These are phyloP conservation scores for Larimichthys crocea DNA, from an alignment of 2,113 vertebrate species.

Conservation along the genomic window DNA sequence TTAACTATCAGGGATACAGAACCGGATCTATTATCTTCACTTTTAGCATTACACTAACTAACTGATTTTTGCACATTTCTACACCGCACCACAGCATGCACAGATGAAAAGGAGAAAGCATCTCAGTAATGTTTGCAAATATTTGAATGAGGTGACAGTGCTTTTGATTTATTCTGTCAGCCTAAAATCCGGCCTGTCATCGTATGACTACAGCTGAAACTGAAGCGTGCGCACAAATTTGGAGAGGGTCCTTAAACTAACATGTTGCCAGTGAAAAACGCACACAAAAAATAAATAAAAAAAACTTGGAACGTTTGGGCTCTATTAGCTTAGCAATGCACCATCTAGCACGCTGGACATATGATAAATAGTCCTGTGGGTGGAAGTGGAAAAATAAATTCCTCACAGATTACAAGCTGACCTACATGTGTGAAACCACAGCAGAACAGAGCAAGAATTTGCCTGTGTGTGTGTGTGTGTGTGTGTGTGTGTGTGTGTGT, in stretches of 20 bases:
- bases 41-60: neutral
- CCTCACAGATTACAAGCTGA: slow-evolving; percentile 66
- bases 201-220: neutral
- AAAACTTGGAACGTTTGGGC: slow-evolving; percentile 6
- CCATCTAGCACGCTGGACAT: slow-evolving; percentile 35
- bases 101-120: neutral
- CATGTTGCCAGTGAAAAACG: neutral
- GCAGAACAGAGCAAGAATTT: slow-evolving; percentile 36
- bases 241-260: neutral
- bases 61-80: neutral
- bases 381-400: slow-evolving; percentile 68
- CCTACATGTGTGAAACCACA: slow-evolving; percentile 63
- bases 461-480: slow-evolving; percentile 24
- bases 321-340: slow-evolving; percentile 36
- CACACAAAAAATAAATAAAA: no score
- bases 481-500: slow-evolving; percentile 13
- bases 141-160: slow-evolving; percentile 6
- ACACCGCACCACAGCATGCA: neutral
- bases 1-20: neutral
- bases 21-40: neutral
- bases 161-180: slow-evolving; percentile 19
- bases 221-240: neutral
- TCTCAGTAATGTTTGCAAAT: slow-evolving; percentile 24
- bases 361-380: slow-evolving; percentile 54
- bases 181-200: neutral